Evolutionary conservation across 2,797 vertebrate genomes (phyloP), one percentile per base, ranked within the genome.

Genomic region (Gymnothorax javanicus): DNA sequence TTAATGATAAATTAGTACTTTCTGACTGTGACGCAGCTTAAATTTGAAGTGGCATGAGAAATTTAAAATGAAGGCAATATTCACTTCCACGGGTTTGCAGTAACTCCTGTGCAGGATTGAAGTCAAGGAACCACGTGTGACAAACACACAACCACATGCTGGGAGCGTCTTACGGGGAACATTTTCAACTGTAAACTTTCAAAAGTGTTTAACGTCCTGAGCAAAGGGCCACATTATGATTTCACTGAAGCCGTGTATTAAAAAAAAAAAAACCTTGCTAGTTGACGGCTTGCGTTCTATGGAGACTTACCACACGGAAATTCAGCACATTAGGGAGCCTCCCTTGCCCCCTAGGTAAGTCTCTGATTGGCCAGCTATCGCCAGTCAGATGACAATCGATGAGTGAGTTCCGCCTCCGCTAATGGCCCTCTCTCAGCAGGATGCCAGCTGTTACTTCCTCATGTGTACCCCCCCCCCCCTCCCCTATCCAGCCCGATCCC

Each of bases 401-500:
- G 94, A 91, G 92, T 92, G 88, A 93, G 91, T 89, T 91, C 86
- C 84, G 20, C 91, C 27, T 91, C 91, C 85, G 82, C 69, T 88
- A 89, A 43, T 89, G 84, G 71, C 73, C 54, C 84, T 84, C 82
- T 52, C 86, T 52, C 86, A 88, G 88, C 87, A 77, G 33, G 87
- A 77, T 87, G 64, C 88, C 93, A 94, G 93, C 94, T 95, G 94
- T 87, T 92, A 73, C 75, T n/a, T 54, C 75, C 75, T 33, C 73
- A 50, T 12, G 52, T 77, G 27, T 1, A 7, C 7, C 50, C 67
- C 79, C 85, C 56, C 54, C 85, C 57, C 69, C 82, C 82, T 52
- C 12, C 33, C 69, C 25, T 43, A 9, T n/a, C 62, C 81, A 23
- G 25, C n/a, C 77, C 84, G 57, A 79, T 52, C 54, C 90, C 90